phyloP scores from a whole-genome alignment of 2,797 vertebrate species.

The Centroberyx gerrardi region DNA sequence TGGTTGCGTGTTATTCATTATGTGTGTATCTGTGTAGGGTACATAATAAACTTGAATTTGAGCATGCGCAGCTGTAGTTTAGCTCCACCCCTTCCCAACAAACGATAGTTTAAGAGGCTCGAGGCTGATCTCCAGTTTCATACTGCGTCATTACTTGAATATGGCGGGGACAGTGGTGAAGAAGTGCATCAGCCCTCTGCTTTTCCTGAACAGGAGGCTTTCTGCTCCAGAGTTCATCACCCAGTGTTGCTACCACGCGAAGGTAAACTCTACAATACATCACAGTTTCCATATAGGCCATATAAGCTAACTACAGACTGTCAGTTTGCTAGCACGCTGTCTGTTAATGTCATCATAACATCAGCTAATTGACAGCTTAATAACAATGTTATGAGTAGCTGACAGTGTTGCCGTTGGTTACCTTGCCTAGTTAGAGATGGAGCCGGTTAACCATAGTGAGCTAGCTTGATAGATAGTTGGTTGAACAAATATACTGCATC shows the following conservation, averaged over 20 bases:
- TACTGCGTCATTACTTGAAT: conserved; percentile 72
- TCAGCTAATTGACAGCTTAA: background rate
- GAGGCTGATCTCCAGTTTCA: background rate
- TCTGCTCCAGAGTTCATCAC: conserved; percentile 77
- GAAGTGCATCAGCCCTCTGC: conserved; percentile 74
- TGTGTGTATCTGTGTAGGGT: too few species aligned
- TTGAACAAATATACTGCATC: too few species aligned
- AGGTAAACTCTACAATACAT: conserved; percentile 69
- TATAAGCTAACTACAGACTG: background rate
- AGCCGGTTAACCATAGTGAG: too few species aligned
- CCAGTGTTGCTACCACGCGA: conserved; percentile 82
- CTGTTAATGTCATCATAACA: background rate
- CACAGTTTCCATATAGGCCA: background rate
- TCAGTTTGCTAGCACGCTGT: background rate
- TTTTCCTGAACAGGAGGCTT: conserved; percentile 74
- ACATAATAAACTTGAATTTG: too few species aligned
- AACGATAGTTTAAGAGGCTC: too few species aligned
- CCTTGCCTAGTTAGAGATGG: too few species aligned
- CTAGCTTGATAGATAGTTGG: too few species aligned
- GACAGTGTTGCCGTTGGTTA: too few species aligned
- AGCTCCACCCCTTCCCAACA: too few species aligned
- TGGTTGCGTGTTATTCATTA: too few species aligned
- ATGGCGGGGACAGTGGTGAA: conserved; percentile 76
- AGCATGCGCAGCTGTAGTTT: too few species aligned
- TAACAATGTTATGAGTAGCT: background rate